Conservation (phyloP, 2,797 vertebrate species). For the Siniperca obscura region DNA sequence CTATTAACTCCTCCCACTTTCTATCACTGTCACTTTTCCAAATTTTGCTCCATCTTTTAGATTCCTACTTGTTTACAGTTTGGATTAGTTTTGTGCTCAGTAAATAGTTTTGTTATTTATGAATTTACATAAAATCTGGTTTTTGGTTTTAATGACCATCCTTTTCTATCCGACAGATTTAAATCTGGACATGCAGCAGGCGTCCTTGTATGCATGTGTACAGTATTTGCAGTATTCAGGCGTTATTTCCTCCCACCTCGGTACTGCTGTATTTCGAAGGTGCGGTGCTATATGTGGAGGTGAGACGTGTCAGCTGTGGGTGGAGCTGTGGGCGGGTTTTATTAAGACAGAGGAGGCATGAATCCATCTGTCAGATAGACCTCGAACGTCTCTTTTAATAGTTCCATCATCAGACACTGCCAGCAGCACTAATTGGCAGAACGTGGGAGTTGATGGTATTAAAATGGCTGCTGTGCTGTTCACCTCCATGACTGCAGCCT, state of each 20-base stretch:
- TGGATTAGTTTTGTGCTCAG: not conserved
- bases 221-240: slow-evolving; percentile 34
- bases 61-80: not conserved
- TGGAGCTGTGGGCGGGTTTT: slow-evolving; percentile 70
- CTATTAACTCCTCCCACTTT: slow-evolving; percentile 16
- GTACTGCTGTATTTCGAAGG: slow-evolving; percentile 19
- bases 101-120: slow-evolving; percentile 1
- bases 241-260: slow-evolving; percentile 25
- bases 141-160: not conserved
- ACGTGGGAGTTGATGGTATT: slow-evolving; percentile 78
- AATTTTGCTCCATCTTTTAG: not conserved
- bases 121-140: too few relatives aligned
- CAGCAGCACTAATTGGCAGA: slow-evolving; percentile 80
- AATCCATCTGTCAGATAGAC: slow-evolving; percentile 76
- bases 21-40: not conserved
- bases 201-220: not conserved
- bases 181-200: not conserved
- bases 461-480: slow-evolving; percentile 77
- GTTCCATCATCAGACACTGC: slow-evolving; percentile 75
- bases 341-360: slow-evolving; percentile 64
- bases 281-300: slow-evolving; percentile 51
- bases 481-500: slow-evolving; percentile 78
- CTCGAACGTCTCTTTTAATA: slow-evolving; percentile 77
- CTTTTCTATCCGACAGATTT: not conserved
- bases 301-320: slow-evolving; percentile 69